Evolutionary conservation across 1,140 invertebrate genomes (phyloP).

Genomic region (Rhagoletis pomonella): DNA sequence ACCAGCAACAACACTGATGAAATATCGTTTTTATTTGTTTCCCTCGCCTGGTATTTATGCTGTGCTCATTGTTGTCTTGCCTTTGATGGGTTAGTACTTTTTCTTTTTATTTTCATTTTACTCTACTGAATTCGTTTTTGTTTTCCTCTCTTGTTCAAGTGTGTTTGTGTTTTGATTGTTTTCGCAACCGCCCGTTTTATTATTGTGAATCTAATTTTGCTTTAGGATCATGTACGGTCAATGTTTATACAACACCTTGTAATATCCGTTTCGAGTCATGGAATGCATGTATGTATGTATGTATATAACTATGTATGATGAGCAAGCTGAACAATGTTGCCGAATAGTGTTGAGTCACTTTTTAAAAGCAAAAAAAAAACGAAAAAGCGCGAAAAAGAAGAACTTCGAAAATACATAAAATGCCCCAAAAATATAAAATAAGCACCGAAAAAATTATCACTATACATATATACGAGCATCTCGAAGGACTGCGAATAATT

Average conservation of each 20-base stretch:
- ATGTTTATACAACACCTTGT: conserved; percentile 73
- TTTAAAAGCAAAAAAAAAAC: too few species aligned
- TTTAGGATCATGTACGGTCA: conserved; percentile 72
- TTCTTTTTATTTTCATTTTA: not conserved
- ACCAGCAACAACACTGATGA: not conserved
- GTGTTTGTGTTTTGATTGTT: not conserved
- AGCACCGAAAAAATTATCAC: too few species aligned
- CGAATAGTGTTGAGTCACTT: too few species aligned
- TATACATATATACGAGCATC: too few species aligned
- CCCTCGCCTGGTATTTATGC: not conserved
- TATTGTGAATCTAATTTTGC: conserved; percentile 41
- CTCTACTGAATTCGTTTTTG: not conserved
- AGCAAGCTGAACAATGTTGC: not conserved
- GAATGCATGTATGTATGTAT: conserved; percentile 55
- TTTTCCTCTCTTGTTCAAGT: not conserved
- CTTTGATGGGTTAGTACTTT: not conserved
- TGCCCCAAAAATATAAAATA: too few species aligned
- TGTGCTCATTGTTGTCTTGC: conserved; percentile 20
- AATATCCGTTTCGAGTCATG: conserved; percentile 66
- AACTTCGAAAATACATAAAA: too few species aligned
- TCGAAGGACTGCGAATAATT: too few species aligned
- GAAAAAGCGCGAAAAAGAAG: too few species aligned
- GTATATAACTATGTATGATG: not conserved
- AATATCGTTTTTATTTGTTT: conserved; percentile 43
- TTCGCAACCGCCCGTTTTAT: not conserved